Conservation (phyloP, 2,113 vertebrate genomes). For the Typhlomys cinereus region DNA sequence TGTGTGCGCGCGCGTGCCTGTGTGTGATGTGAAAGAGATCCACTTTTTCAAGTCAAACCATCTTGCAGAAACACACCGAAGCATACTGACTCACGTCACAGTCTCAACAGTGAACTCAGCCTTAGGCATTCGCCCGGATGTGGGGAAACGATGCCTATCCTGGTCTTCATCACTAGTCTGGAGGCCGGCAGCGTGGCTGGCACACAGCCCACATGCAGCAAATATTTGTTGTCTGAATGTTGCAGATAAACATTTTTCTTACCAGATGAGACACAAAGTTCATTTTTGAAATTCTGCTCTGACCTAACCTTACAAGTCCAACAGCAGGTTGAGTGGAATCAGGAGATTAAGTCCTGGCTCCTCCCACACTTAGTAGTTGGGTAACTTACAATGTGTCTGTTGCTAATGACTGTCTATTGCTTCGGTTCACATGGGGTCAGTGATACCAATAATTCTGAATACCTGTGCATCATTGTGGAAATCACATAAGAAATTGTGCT, state of each 20-base stretch:
- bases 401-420: background rate
- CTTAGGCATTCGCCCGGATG: background rate
- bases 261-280: background rate
- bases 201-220: background rate
- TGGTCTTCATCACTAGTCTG: background rate
- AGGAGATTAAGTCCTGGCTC: background rate
- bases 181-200: background rate
- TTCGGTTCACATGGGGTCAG: background rate
- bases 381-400: background rate
- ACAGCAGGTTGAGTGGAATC: background rate
- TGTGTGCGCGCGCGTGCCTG: background rate
- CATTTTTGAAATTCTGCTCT: conserved; percentile 40
- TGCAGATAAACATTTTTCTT: background rate
- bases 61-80: background rate
- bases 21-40: background rate
- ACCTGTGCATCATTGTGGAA: background rate
- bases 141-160: background rate
- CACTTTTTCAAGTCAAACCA: conserved; percentile 17
- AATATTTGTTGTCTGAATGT: background rate
- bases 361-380: background rate
- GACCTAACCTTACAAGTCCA: background rate
- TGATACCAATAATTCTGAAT: background rate
- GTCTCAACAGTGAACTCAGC: background rate
- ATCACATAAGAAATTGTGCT: background rate
- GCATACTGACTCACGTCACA: background rate